Base-by-base conservation (phyloP, 2,888 invertebrate species). In the Tetranychus piercei region DNA sequence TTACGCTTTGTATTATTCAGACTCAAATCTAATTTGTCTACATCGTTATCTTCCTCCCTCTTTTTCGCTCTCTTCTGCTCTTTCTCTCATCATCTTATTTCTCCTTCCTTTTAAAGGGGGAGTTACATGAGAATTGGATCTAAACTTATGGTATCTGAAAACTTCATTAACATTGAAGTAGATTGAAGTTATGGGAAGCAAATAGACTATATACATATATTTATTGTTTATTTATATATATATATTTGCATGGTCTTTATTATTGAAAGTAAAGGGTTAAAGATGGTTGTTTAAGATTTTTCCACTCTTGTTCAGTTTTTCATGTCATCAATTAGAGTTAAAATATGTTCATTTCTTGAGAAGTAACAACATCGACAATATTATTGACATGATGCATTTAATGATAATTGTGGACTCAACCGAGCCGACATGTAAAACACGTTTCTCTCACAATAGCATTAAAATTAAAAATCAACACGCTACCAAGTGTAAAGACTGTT, bases 41-140 rank as follows among this genome's bases (percentile, higher is more conserved):
- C 55, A 55, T 55, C 55, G 55, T 55, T 55, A 55, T 55, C 55
- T 55, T 55, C 55, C 55, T 55, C 55, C 55, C 55, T 55, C 55
- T 55, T 55, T 55, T 34, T 34, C 34, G 34, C 34, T 34, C 34
- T 34, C 9, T 15, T 45, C 45, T 45, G 1, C 45, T 11, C 45
- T 45, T 15, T 45, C 45, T 34, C 4, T 34, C 34, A 34, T 34
- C 34, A 34, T 34, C 5, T 34, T n/a, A n/a, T 34, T 34, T 34
- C 34, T 34, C 34, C 34, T 34, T 34, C 34, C n/a, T n/a, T n/a
- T n/a, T n/a, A 3, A 3, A 34, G 34, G 34, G 34, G 34, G 34
- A 34, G 34, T 34, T 34, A 4, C 34, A 34, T 34, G 34, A 34
- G 34, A 34, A 34, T 34, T 5, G 34, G 4, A n/a, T n/a, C n/a